A percentile compares a stretch with the other conserved stretches of the same genome.
phyloP scores from a whole-genome alignment of 2,797 vertebrate genomes.

The Sebastes steindachneri region DNA sequence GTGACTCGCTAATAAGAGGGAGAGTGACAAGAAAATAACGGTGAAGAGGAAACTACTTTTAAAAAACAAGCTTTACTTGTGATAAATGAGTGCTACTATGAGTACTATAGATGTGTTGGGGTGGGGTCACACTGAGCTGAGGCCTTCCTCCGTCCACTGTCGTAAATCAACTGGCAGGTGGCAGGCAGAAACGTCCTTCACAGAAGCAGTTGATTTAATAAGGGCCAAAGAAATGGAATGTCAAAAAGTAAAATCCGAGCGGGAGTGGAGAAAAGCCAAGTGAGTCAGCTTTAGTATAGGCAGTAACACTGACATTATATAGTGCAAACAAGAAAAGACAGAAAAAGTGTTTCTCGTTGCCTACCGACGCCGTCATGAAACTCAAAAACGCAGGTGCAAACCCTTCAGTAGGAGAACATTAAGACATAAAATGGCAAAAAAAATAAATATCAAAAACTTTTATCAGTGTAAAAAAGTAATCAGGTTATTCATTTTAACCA shows the following conservation, averaged over 20 bases:
- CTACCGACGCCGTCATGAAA: conserved; percentile 86
- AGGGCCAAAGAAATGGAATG: conserved; percentile 65
- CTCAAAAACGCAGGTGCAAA: conserved; percentile 93
- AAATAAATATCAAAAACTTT: conserved; percentile 99
- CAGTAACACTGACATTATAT: conserved; percentile 99
- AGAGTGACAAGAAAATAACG: conserved; percentile 15
- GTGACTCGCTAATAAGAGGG: conserved; percentile 57
- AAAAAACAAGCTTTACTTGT: conserved; percentile 43
- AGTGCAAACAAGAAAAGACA: conserved; percentile 96
- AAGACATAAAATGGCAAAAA: conserved; percentile 98
- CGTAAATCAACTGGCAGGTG: conserved; percentile 35
- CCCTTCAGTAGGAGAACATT: conserved; percentile 98
- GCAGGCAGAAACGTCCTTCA: conserved; percentile 44
- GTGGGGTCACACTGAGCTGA: conserved; percentile 10
- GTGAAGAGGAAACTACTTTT: conserved; percentile 24
- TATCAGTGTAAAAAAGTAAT: conserved; percentile 99
- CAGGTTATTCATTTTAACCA: conserved; percentile 95
- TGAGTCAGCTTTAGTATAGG: conserved; percentile 87
- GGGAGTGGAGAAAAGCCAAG: conserved; percentile 85
- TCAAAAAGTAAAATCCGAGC: conserved; percentile 52
- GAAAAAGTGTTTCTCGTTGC: conserved; percentile 87
- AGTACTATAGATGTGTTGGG: conserved; percentile 19
- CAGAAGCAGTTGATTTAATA: conserved; percentile 52
- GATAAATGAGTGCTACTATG: conserved; percentile 45
- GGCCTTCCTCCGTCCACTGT: conserved; percentile 23